Evolutionary conservation across 2,888 invertebrate species (phyloP), one percentile per base, ranked within the genome.

Genomic region (Agrypnus murinus): DNA sequence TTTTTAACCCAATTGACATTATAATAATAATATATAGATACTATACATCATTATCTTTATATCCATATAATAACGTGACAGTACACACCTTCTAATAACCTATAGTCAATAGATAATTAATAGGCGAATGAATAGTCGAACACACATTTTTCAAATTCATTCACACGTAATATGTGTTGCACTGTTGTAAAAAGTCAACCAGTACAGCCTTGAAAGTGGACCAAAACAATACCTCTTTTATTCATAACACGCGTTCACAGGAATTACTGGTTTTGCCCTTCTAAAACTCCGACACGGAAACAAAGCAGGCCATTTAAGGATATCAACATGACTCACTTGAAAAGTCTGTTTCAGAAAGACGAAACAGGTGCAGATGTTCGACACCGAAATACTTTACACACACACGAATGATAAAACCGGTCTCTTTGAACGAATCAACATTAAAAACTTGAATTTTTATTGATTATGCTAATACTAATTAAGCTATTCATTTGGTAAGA

Each of bases 261-360:
- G 50, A 12, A 50, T 12, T 25, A 31, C 14, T 31, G 50, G 19
- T 1, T 50, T 25, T 50, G 50, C 12, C 19, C 8, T 46, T 9
- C 46, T 46, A 10, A 17, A 46, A 46, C n/a, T 50, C 12, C 50
- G 31, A 50, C 50, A 31, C 50, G 50, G 50, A 50, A 50, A 50
- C 50, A 50, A 50, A 25, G 50, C 50, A 50, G 31, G 50, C 50
- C 50, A 50, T 50, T 50, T 50, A 50, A 25, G 50, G 50, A 50
- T 50, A 50, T 50, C 32, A 12, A 7, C 50, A 31, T 50, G 50
- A 50, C 50, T 50, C 50, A 50, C n/a, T 50, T 50, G 12, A n/a
- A 43, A 50, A 50, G n/a, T 50, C 50, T 7, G 25, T 50, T 50
- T 50, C 19, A 31, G n/a, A n/a, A n/a, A n/a, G 31, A 4, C 19